Percentiles rank a stretch among this genome's conserved stretches.
Evolutionary conservation across 2,113 vertebrate genomes (phyloP).

Genomic region (Oncorhynchus tshawytscha): DNA sequence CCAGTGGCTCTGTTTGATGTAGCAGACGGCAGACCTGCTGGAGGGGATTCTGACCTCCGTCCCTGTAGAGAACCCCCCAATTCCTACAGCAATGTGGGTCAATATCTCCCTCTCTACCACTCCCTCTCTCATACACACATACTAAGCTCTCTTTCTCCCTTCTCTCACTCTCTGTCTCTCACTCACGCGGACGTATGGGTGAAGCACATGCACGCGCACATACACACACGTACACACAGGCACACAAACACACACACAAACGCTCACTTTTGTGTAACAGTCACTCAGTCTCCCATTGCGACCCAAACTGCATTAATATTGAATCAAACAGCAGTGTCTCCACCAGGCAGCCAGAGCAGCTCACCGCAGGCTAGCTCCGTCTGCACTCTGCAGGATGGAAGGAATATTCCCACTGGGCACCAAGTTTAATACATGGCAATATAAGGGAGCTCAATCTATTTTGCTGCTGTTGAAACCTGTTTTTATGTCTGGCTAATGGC

Average conservation of each 20-base stretch:
- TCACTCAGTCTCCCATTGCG: constrained; percentile 72
- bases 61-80: constrained; percentile 68
- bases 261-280: constrained; percentile 73
- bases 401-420: constrained; percentile 73
- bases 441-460: constrained; percentile 58
- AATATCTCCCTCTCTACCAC: constrained; percentile 67
- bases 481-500: constrained; percentile 56
- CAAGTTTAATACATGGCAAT: constrained; percentile 72
- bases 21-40: constrained; percentile 77
- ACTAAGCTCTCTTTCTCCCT: constrained; percentile 4
- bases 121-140: constrained; percentile 24
- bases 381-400: constrained; percentile 76
- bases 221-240: constrained; percentile 27
- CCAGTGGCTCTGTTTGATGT: constrained; percentile 77
- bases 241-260: constrained; percentile 55
- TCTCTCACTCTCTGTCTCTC: constrained; percentile 25
- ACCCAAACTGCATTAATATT: constrained; percentile 83
- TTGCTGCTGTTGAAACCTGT: constrained; percentile 47
- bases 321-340: constrained; percentile 78
- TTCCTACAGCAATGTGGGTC: constrained; percentile 71
- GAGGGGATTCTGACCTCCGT: constrained; percentile 73
- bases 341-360: constrained; percentile 52
- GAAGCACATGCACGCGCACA: constrained; percentile 3
- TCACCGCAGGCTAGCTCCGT: constrained; percentile 73
- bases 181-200: constrained; percentile 22